Conservation (phyloP, 2,888 invertebrate genomes). For the Hypselothyrea guttata region DNA sequence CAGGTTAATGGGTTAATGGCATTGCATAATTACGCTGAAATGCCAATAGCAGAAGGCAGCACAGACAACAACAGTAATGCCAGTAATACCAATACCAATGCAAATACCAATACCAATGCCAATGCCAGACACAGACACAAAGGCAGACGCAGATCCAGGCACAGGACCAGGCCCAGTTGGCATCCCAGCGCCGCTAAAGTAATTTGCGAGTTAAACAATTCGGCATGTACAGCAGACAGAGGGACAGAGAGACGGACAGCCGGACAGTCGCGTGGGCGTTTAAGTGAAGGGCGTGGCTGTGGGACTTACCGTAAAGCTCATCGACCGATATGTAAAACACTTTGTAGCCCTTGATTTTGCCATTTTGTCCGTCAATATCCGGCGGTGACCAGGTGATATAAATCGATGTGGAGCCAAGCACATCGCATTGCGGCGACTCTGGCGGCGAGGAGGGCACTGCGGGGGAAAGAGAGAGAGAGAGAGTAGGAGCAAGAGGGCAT, state of each 20-base stretch:
- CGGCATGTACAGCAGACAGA: conserved; percentile 24
- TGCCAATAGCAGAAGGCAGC: conserved; percentile 10
- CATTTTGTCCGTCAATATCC: conserved; percentile 90
- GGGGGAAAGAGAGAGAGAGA: not conserved
- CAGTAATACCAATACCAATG: conserved; percentile 11
- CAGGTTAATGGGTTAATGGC: conserved; percentile 74
- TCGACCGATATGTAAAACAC: conserved; percentile 90
- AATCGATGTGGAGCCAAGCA: conserved; percentile 91
- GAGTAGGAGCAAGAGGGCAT: not conserved
- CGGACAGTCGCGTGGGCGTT: too few relatives aligned
- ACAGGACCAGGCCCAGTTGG: too few relatives aligned
- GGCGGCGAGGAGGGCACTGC: conserved; percentile 93
- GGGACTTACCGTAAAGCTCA: conserved; percentile 88
- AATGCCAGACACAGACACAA: not conserved
- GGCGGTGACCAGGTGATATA: conserved; percentile 94
- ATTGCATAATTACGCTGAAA: conserved; percentile 67
- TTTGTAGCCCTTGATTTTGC: conserved; percentile 92
- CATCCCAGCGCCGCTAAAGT: conserved; percentile 50
- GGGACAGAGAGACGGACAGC: not conserved
- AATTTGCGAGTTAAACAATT: conserved; percentile 67
- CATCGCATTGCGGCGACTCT: conserved; percentile 90
- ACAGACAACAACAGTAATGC: too few relatives aligned
- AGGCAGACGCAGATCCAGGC: not conserved
- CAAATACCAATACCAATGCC: not conserved
- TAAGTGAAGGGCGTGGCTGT: not conserved